phyloP scores from a whole-genome alignment of 1,140 invertebrate genomes.

The Ylistrum balloti region DNA sequence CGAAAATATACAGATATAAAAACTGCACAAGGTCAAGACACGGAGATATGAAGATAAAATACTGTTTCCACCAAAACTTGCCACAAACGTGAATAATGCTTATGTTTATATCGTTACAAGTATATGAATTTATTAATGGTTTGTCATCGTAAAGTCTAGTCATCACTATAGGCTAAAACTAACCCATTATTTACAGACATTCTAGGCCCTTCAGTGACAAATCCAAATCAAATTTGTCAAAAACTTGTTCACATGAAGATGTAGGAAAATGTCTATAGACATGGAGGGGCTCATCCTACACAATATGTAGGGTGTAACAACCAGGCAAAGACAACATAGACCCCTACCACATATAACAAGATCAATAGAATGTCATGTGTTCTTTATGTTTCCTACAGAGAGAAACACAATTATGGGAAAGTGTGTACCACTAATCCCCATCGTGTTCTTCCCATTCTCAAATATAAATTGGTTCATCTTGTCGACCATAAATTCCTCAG shows the following conservation, averaged over 20 bases:
- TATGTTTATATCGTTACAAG: background rate
- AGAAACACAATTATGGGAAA: background rate
- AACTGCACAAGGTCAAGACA: background rate
- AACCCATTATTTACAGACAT: too few relatives aligned
- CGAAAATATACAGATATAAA: background rate
- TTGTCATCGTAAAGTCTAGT: background rate
- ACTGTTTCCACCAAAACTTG: background rate
- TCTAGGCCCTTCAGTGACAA: background rate
- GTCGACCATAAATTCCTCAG: constrained; percentile 37
- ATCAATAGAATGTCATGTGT: background rate
- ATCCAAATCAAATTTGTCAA: background rate
- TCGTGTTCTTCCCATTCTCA: background rate
- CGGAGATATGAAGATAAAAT: background rate
- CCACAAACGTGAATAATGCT: background rate
- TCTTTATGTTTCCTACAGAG: constrained; percentile 38
- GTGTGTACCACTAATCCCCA: background rate
- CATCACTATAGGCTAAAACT: background rate
- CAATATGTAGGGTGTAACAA: background rate
- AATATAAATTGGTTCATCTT: constrained; percentile 40
- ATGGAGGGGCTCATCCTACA: background rate
- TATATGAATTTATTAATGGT: background rate
- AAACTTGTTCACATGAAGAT: background rate
- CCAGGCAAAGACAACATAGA: background rate
- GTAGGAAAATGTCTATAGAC: background rate
- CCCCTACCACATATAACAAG: background rate